Conservation (phyloP, 2,113 vertebrate genomes). For the Dissostichus mawsoni region DNA sequence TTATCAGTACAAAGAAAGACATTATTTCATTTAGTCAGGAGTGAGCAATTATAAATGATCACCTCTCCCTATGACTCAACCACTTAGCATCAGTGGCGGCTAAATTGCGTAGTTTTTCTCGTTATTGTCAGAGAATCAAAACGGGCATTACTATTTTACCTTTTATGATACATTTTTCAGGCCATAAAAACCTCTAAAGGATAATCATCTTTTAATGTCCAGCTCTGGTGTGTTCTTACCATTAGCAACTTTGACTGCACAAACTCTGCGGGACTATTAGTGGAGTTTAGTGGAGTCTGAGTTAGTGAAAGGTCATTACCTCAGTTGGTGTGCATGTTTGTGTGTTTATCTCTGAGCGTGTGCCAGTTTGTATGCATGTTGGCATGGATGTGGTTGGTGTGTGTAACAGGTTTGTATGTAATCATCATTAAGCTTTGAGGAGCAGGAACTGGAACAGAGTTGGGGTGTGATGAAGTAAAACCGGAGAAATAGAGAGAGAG, state of each 20-base stretch:
- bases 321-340: conserved; percentile 9
- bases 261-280: conserved; percentile 54
- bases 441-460: conserved; percentile 41
- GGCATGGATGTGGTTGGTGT: conserved; percentile 27
- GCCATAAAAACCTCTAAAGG: conserved; percentile 10
- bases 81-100: conserved; percentile 49
- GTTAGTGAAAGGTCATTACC: conserved; percentile 68
- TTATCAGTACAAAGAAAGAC: conserved; percentile 52
- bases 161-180: conserved; percentile 38
- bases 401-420: conserved; percentile 32
- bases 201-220: conserved; percentile 47
- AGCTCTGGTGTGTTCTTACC: conserved; percentile 52
- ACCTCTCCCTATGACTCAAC: conserved; percentile 34
- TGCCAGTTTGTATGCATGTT: conserved; percentile 23
- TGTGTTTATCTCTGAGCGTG: conserved; percentile 9
- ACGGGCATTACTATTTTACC: conserved; percentile 42
- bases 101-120: conserved; percentile 32
- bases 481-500: conserved; percentile 21
- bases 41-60: conserved; percentile 57
- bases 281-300: conserved; percentile 18
- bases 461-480: conserved; percentile 27
- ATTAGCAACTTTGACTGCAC: conserved; percentile 56
- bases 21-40: conserved; percentile 54
- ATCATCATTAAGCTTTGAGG: conserved; percentile 48
- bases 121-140: conserved; percentile 8